These are phyloP conservation scores for Pampusana beccarii DNA, from an alignment of 2,113 vertebrate genomes.

Conservation along the genomic window DNA sequence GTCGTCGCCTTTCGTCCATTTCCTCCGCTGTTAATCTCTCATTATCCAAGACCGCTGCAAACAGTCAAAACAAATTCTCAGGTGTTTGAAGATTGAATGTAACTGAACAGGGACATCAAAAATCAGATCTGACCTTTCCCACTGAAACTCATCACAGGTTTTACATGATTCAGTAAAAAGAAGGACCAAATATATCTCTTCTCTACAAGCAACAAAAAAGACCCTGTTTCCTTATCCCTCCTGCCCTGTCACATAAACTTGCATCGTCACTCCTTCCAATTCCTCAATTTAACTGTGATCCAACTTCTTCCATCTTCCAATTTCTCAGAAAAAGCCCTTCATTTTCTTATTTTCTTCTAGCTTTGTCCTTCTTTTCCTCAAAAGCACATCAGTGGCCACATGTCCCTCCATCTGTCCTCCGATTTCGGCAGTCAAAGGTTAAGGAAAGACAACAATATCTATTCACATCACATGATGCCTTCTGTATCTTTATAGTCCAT, in stretches of 20 bases:
- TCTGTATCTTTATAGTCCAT: background rate
- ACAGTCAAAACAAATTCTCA: background rate
- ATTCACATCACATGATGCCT: background rate
- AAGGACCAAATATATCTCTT: background rate
- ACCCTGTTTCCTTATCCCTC: background rate
- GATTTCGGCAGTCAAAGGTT: background rate
- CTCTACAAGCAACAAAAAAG: background rate
- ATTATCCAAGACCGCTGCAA: constrained; percentile 92
- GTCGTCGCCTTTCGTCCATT: constrained; percentile 95
- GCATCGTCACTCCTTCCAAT: background rate
- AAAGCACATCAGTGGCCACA: background rate
- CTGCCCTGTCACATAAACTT: background rate
- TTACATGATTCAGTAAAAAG: background rate
- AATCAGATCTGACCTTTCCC: background rate
- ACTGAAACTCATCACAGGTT: background rate
- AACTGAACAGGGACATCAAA: background rate
- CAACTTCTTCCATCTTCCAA: background rate
- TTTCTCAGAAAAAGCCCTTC: background rate
- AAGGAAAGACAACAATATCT: background rate
- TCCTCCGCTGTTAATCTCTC: constrained; percentile 97
- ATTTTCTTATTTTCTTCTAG: background rate
- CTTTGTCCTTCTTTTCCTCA: background rate
- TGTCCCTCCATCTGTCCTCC: background rate
- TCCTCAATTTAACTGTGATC: background rate
- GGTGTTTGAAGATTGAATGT: background rate